phyloP scores from a whole-genome alignment of 2,888 invertebrate species.

The Sphecodes monilicornis region DNA sequence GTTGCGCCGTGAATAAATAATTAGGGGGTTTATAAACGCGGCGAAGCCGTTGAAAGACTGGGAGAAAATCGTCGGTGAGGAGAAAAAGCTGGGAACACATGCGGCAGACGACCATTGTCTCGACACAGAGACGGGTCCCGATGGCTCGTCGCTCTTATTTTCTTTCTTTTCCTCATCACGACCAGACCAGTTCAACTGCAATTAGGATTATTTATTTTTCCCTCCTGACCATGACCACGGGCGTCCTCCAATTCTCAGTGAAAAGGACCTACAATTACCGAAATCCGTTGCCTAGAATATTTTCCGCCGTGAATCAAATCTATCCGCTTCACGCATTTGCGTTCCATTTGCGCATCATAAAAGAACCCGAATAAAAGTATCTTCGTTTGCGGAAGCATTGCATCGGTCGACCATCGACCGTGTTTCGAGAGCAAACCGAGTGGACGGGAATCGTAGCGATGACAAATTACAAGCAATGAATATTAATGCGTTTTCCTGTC shows the following conservation, averaged over 20 bases:
- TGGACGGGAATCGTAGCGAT: neutral
- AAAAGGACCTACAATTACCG: neutral
- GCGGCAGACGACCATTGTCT: constrained; percentile 62
- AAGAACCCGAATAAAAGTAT: neutral
- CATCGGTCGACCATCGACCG: neutral
- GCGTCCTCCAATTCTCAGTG: neutral
- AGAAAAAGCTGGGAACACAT: constrained; percentile 47
- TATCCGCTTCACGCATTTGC: constrained; percentile 25
- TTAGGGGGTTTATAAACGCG: constrained; percentile 64
- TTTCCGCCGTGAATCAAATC: neutral
- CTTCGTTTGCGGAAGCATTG: neutral
- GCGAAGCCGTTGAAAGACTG: constrained; percentile 27
- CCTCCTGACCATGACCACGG: neutral
- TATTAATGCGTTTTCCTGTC: neutral
- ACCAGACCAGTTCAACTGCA: constrained; percentile 65
- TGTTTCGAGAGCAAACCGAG: neutral
- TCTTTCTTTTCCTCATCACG: constrained; percentile 39
- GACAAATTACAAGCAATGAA: neutral
- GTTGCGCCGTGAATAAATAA: constrained; percentile 69
- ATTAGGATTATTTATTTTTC: constrained; percentile 76
- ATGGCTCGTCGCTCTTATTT: constrained; percentile 53
- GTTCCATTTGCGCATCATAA: constrained; percentile 27
- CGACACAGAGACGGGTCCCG: constrained; percentile 43
- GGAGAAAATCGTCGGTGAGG: constrained; percentile 27
- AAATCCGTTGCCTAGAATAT: neutral